A percentile compares a stretch with the other conserved stretches of the same genome.
These are phyloP conservation scores for Terebella lapidaria DNA, from an alignment of 2,888 invertebrate genomes.

Conservation along the genomic window DNA sequence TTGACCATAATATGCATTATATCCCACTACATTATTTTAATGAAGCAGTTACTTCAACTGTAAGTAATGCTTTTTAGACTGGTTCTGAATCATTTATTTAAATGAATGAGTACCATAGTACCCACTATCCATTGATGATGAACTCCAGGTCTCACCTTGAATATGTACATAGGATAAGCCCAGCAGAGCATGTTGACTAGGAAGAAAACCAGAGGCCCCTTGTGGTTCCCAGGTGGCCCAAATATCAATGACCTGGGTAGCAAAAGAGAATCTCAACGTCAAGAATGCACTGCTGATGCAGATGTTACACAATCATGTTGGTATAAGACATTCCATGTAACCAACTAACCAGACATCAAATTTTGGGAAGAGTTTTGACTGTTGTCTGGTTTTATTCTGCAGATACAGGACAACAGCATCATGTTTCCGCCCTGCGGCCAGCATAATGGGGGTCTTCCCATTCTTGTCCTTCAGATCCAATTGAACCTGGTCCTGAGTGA, in stretches of 20 bases:
- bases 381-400: conserved; percentile 71
- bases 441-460: conserved; percentile 83
- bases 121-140: no score
- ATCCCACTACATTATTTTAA: background rate
- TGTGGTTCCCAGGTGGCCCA: conserved; percentile 85
- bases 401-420: conserved; percentile 76
- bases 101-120: no score
- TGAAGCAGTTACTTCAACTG: no score
- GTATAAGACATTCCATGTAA: no score
- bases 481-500: conserved; percentile 78
- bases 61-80: no score
- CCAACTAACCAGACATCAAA: conserved; percentile 13
- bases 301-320: no score
- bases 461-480: conserved; percentile 83
- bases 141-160: conserved; percentile 70
- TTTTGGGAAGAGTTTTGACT: conserved; percentile 57
- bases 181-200: conserved; percentile 78
- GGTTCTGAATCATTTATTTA: no score
- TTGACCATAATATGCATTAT: no score
- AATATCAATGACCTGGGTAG: conserved; percentile 72
- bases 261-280: no score
- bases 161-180: conserved; percentile 91
- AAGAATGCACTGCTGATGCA: no score
- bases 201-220: conserved; percentile 80
- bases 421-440: conserved; percentile 83